Evolutionary conservation across 2,888 invertebrate genomes (phyloP), one percentile per base, ranked within the genome.

Genomic region (Incurvaria masculella): DNA sequence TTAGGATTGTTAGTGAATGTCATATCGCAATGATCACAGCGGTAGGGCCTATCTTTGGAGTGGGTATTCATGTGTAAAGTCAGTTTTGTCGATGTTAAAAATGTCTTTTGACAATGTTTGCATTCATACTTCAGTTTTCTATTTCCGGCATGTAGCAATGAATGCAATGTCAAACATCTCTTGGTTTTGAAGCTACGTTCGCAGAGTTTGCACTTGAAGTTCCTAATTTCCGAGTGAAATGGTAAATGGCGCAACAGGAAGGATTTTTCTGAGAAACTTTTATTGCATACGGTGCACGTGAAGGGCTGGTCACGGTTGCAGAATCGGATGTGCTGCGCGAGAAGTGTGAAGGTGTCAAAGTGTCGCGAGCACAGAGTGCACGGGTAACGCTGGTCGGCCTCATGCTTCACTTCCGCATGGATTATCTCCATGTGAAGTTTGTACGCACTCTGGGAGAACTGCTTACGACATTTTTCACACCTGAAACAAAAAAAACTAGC

Each of bases 11-110:
- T 76, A 27, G 81, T 75, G 58, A 84, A 84, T 0, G 74, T 67
- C 45, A 79, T 79, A 19, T 75, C 69, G 58, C 84, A 85, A 46
- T 69, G 69, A 20, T 71, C 69, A 60, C 85, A 85, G 42, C 71
- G 70, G 63, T 75, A 81, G 0, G 84, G 83, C 41, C 74, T 69
- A 43, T 67, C 66, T 2, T 81, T 82, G 0, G 79, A 81, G 58
- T 85, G 84, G 11, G 80, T 72, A 57, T 83, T 82, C 49, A 79
- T 62, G 57, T 85, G 84, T 61, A 83, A 80, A 58, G 73, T 57
- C 5, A 79, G 53, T 6, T 64, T 60, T 21, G 52, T 47, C 0
- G 56, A 54, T 20, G 61, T 68, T 1, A 58, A 41, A 57, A 78
- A 78, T 0, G 62, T 60, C 49, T 84, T 85, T 55, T 70, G 65